phyloP scores from a whole-genome alignment of 2,113 vertebrate genomes.

The Passerina amoena region DNA sequence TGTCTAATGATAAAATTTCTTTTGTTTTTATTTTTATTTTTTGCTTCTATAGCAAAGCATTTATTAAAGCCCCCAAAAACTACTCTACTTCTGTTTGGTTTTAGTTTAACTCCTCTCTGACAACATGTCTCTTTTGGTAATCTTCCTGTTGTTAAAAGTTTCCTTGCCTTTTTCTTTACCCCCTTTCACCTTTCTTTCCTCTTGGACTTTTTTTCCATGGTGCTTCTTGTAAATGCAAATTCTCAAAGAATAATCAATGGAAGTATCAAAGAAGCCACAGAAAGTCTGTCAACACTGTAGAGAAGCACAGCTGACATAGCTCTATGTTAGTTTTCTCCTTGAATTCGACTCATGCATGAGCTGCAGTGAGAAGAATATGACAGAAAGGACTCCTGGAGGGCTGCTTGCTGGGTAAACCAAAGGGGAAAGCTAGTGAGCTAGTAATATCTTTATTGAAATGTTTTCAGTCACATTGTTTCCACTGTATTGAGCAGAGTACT shows the following conservation, averaged over 20 bases:
- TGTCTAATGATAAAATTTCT: not conserved
- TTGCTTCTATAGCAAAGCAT: not conserved
- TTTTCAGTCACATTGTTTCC: not conserved
- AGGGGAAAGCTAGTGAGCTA: not conserved
- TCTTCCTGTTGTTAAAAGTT: not conserved
- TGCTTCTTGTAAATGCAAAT: not conserved
- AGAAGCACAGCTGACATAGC: not conserved
- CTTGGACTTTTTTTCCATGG: not conserved
- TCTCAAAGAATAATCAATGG: not conserved
- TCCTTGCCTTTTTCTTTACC: not conserved
- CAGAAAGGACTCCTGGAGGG: not conserved
- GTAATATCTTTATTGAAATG: not conserved
- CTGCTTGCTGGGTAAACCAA: not conserved
- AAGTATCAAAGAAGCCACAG: not conserved
- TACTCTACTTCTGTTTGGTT: not conserved
- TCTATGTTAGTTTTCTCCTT: not conserved
- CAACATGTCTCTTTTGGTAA: not conserved
- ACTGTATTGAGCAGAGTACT: not conserved
- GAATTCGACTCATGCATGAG: fast-evolving
- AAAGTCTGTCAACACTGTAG: not conserved
- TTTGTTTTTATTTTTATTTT: not conserved
- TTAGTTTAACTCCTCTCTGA: not conserved
- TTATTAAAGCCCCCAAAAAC: not conserved
- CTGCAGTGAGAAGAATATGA: not conserved
- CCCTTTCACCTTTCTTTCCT: not conserved